Evolutionary conservation across 2,113 vertebrate species (phyloP), one percentile per base, ranked within the genome.

Genomic region (Entomyzon cyanotis): DNA sequence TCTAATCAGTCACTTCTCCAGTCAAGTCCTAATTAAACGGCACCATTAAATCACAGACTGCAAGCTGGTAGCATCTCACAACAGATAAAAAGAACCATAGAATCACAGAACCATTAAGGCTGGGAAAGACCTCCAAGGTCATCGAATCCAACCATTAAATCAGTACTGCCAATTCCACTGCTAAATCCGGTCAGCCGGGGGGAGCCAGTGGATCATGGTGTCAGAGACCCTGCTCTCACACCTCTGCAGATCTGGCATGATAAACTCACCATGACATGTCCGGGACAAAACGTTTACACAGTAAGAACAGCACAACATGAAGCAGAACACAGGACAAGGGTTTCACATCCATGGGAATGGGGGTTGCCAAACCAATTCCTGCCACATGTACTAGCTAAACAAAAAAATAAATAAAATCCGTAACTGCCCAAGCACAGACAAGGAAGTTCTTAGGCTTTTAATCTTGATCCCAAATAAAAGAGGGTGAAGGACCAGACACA

Each of bases 141-240:
- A 78, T 15, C 1, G 2, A n/a, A 55, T 70, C 15, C 39, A 78
- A n/a, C n/a, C 30, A 37, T 33, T 37, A 44, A 69, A 12, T 55
- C n/a, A 70, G 23, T 24, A 62, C 30, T 82, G 41, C 55, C 63
- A 81, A 37, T 23, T 44, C 77, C 37, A 55, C 17, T 41, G 69
- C 11, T 42, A 28, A n/a, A 63, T 4, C 28, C 3, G 42, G 46
- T n/a, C 64, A 49, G 19, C 19, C 3, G 30, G 47, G 49, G 59
- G 11, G 16, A 44, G 8, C 10, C 30, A 23, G 46, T 22, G 73
- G 49, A 76, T 49, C 0, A 0, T 37, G 53, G 17, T 62, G 46
- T 47, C 59, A 37, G 23, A 68, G 35, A 53, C 53, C n/a, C 25
- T 65, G 71, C 44, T 83, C 70, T 70, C 70, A 62, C 0, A 8